phyloP scores from a whole-genome alignment of 2,888 invertebrate species.

The Lasioglossum figueresi region DNA sequence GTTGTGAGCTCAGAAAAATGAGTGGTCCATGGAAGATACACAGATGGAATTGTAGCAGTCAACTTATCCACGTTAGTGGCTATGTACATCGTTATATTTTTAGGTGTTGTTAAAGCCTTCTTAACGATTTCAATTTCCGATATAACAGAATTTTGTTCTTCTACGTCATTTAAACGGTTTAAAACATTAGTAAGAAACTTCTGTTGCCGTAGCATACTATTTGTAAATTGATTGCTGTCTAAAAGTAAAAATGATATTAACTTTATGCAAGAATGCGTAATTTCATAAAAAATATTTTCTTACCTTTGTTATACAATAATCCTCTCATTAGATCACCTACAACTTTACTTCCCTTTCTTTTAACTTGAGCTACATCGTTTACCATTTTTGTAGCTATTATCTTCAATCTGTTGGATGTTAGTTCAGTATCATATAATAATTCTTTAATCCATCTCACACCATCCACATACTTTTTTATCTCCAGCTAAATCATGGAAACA shows the following conservation, averaged over 20 bases:
- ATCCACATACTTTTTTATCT: constrained; percentile 89
- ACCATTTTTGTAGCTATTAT: constrained; percentile 92
- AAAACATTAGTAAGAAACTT: constrained; percentile 89
- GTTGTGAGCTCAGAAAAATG: constrained; percentile 78
- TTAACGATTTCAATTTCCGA: constrained; percentile 86
- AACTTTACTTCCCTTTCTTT: constrained; percentile 90
- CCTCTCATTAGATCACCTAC: constrained; percentile 87
- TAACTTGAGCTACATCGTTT: constrained; percentile 91
- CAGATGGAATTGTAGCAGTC: constrained; percentile 78
- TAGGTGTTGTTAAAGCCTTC: constrained; percentile 86
- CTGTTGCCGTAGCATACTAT: constrained; percentile 90
- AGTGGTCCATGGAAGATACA: constrained; percentile 86
- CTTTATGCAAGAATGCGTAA: constrained; percentile 1
- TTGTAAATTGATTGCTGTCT: constrained; percentile 90
- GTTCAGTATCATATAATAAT: constrained; percentile 89
- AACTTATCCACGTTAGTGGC: constrained; percentile 89
- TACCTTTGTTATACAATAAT: constrained; percentile 86
- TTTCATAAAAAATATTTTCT: constrained; percentile 16
- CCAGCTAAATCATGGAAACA: constrained; percentile 86
- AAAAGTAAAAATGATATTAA: constrained; percentile 49
- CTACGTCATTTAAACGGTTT: constrained; percentile 85
- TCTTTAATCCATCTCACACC: constrained; percentile 92
- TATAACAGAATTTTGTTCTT: constrained; percentile 84
- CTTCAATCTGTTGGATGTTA: constrained; percentile 90
- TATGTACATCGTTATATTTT: constrained; percentile 89